Evolutionary conservation across 2,113 vertebrate genomes (phyloP).

Genomic region (Phoenicopterus ruber): DNA sequence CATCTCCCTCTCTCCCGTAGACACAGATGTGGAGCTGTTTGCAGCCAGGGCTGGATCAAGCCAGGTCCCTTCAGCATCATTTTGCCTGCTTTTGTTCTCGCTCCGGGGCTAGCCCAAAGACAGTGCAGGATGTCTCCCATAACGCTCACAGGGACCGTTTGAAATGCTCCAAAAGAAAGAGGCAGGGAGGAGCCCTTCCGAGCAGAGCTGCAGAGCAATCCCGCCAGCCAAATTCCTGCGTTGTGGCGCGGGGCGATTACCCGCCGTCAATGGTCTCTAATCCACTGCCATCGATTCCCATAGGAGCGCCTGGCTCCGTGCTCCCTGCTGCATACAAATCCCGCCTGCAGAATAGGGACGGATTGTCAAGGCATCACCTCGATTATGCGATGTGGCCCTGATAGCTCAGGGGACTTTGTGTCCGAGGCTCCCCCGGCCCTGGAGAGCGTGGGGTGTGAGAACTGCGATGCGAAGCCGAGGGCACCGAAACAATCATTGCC

Average conservation of each 20-base stretch:
- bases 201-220: background rate
- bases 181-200: background rate
- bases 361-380: slow-evolving; percentile 35
- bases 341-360: background rate
- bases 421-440: background rate
- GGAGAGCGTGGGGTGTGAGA: background rate
- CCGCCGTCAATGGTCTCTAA: background rate
- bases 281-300: background rate
- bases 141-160: background rate
- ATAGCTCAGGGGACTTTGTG: background rate
- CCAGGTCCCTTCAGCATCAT: background rate
- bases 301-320: rapidly evolving
- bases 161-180: background rate
- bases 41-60: background rate
- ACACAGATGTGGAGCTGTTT: background rate
- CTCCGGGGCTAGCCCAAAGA: background rate
- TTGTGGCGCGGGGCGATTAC: background rate
- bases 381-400: background rate
- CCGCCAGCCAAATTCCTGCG: background rate
- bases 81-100: background rate
- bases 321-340: slow-evolving; percentile 15
- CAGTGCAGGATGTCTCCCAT: rapidly evolving
- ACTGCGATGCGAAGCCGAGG: background rate
- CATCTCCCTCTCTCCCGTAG: background rate
- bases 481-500: background rate